Base-by-base conservation (phyloP, 2,797 vertebrate species). In the Spheniscus humboldti region DNA sequence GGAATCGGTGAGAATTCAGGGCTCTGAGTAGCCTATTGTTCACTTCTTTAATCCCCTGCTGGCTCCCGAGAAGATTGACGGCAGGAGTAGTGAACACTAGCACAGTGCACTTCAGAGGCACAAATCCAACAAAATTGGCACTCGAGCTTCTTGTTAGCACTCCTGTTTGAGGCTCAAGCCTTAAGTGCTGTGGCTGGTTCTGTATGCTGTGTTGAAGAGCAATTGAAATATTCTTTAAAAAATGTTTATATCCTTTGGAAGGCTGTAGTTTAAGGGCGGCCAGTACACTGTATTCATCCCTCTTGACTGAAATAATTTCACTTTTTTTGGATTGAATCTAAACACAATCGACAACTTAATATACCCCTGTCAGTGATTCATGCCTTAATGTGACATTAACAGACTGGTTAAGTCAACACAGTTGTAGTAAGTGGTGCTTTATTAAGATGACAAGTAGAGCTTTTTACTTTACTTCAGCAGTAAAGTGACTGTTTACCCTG, bases 371-470 rank as follows among this genome's bases (percentile, higher is more conserved):
- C 94, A 90, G 89, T 84, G 91, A 96, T 80, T 94, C 85, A 76
- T 94, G 91, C 69, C 91, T 96, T 59, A 62, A 86, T 85, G 84
- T 92, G 94, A 90, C 88, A 82, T 86, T 92, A 92, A 77, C 89
- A 96, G 91, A 74, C 91, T 97, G 87, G 91, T 96, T 93, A 92
- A 97, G 84, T 94, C 93, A 96, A 95, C 69, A 43, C 31, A 84
- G 74, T 83, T 91, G 62, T 87, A 96, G 56, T 39, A 86, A 97
- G 84, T 74, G 81, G 81, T 90, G 79, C 93, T 96, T 87, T 94
- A 88, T 95, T 92, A 75, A 72, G 57, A 73, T 92, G 95, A 88
- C 76, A 90, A 93, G 76, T 60, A 80, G 62, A 88, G 86, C 77
- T 92, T 93, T 97, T 75, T 35, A 64, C 87, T 93, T 94, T 91